A percentile compares a stretch with the other conserved stretches of the same genome.
These are phyloP conservation scores for Patagioenas fasciata DNA, from an alignment of 2,113 vertebrate genomes.

Conservation along the genomic window DNA sequence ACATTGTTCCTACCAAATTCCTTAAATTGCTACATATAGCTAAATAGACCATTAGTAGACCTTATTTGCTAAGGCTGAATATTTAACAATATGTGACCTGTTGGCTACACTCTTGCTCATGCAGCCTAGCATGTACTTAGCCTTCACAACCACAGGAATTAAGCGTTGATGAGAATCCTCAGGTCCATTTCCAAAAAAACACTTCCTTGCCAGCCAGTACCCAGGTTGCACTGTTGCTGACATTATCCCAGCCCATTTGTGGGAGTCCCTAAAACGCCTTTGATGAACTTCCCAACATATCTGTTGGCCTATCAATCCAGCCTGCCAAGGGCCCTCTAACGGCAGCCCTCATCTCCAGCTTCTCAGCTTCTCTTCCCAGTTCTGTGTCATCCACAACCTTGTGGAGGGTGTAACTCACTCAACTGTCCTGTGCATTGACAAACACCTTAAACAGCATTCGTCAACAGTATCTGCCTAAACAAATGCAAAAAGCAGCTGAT, in stretches of 20 bases:
- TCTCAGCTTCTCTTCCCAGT: not conserved
- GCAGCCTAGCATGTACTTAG: rapidly evolving
- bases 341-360: not conserved
- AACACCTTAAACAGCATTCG: not conserved
- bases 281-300: not conserved
- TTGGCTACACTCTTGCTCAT: not conserved
- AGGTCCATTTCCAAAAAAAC: not conserved
- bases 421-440: not conserved
- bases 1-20: not conserved
- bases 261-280: rapidly evolving
- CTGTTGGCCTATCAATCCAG: not conserved
- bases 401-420: not conserved
- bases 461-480: not conserved
- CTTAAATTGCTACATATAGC: not conserved
- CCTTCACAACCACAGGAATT: not conserved
- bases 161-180: not conserved
- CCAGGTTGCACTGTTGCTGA: not conserved
- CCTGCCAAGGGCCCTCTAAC: not conserved
- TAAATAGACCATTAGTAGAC: not conserved
- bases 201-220: not conserved
- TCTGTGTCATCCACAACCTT: not conserved
- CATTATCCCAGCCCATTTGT: rapidly evolving
- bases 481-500: not conserved
- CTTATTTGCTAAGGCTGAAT: not conserved
- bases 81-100: not conserved